Percentiles rank a stretch among this genome's conserved stretches.
phyloP scores from a whole-genome alignment of 2,113 vertebrate genomes.

The Argyrosomus japonicus region DNA sequence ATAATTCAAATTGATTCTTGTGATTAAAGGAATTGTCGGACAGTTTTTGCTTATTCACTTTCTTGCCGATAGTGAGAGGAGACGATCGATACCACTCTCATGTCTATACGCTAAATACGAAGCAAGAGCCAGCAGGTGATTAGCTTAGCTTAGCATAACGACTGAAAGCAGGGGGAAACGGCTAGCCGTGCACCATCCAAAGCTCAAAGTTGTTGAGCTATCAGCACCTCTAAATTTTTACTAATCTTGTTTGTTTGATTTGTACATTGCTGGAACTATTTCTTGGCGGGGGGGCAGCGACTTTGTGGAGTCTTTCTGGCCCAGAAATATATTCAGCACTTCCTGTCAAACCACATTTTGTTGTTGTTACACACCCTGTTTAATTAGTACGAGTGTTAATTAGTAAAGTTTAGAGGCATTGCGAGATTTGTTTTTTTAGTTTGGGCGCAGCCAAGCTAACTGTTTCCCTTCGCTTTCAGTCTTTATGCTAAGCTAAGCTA shows the following conservation, averaged over 20 bases:
- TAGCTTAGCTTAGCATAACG: neutral
- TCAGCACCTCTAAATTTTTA: neutral
- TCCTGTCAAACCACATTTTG: too few relatives aligned
- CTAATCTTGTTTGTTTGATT: neutral
- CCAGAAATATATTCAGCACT: too few relatives aligned
- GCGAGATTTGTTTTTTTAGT: neutral
- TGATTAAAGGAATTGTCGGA: neutral
- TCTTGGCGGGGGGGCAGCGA: too few relatives aligned
- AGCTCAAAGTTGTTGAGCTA: neutral
- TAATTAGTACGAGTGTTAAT: neutral
- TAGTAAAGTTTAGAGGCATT: too few relatives aligned
- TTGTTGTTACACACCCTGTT: too few relatives aligned
- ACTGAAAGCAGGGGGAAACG: neutral
- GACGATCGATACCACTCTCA: too few relatives aligned
- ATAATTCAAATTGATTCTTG: neutral
- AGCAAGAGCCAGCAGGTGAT: neutral
- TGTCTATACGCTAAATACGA: neutral
- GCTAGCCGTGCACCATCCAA: neutral
- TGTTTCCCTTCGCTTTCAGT: neutral
- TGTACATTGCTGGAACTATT: too few relatives aligned
- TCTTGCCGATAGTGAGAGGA: neutral
- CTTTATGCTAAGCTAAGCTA: conserved; percentile 1
- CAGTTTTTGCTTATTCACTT: neutral
- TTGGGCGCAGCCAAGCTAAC: neutral
- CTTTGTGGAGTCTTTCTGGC: neutral